Conservation (phyloP, 2,888 invertebrate genomes). For the Druceiella hillmani region DNA sequence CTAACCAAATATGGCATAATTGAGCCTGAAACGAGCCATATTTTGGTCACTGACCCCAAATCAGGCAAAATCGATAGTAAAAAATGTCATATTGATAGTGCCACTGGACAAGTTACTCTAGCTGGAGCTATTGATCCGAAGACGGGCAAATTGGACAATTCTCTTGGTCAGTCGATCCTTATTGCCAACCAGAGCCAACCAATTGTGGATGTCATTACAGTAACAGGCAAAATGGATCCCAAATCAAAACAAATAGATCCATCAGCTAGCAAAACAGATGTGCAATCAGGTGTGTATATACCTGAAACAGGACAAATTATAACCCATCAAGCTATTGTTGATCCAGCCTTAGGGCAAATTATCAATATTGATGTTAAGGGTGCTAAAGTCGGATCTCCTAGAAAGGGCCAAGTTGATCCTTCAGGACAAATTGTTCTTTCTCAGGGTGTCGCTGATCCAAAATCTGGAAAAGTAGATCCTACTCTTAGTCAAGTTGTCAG, state of each 20-base stretch:
- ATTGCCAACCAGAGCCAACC: slow-evolving; percentile 31
- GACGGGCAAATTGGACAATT: slow-evolving; percentile 59
- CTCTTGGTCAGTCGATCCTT: slow-evolving; percentile 46
- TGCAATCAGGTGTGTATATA: slow-evolving; percentile 32
- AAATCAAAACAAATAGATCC: slow-evolving; percentile 36
- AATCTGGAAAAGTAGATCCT: slow-evolving; percentile 51
- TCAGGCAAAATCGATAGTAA: slow-evolving; percentile 59
- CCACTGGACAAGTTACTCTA: slow-evolving; percentile 52
- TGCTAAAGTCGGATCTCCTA: no score
- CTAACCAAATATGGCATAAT: slow-evolving; percentile 58
- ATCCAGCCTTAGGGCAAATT: no score
- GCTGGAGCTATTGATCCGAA: slow-evolving; percentile 58
- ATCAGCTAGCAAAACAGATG: slow-evolving; percentile 33
- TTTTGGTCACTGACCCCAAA: slow-evolving; percentile 52
- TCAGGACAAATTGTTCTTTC: slow-evolving; percentile 35
- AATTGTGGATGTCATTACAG: slow-evolving; percentile 34
- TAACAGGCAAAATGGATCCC: slow-evolving; percentile 36
- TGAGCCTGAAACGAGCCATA: slow-evolving; percentile 53
- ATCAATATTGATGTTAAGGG: no score
- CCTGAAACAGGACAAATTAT: slow-evolving; percentile 29
- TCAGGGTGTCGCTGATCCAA: slow-evolving; percentile 34
- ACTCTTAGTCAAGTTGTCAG: slow-evolving; percentile 51
- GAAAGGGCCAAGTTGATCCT: no score
- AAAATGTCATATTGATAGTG: slow-evolving; percentile 52
- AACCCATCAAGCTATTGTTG: slow-evolving; percentile 35